Evolutionary conservation across 2,113 vertebrate species (phyloP).

Genomic region (Naja naja): DNA sequence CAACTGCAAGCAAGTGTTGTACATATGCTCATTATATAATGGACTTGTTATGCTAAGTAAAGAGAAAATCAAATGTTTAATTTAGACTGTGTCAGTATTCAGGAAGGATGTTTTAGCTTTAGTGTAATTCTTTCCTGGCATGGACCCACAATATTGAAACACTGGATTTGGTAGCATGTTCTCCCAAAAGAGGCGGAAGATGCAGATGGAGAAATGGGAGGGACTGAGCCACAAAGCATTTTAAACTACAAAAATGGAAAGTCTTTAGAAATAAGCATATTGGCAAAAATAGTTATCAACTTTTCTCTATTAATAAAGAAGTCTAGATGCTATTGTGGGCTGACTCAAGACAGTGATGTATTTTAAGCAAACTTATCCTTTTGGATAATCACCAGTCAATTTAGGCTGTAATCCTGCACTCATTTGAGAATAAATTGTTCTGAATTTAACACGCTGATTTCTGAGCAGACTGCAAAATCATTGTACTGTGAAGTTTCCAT

Average conservation of each 20-base stretch:
- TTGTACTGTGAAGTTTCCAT: not conserved
- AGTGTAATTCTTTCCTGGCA: not conserved
- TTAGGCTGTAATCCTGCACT: not conserved
- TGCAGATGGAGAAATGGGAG: not conserved
- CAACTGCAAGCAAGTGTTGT: not conserved
- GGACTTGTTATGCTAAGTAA: not conserved
- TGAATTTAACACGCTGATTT: not conserved
- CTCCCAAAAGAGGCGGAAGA: not conserved
- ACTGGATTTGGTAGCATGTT: not conserved
- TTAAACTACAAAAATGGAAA: not conserved
- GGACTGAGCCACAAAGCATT: not conserved
- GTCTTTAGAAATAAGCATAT: not conserved
- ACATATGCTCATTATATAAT: not conserved
- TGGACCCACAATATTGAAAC: not conserved
- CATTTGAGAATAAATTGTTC: not conserved
- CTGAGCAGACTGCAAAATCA: not conserved
- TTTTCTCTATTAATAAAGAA: not conserved
- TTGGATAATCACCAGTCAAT: not conserved
- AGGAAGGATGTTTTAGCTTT: not conserved
- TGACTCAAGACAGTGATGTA: not conserved
- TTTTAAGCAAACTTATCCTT: not conserved
- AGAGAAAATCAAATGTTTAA: slow-evolving; percentile 11
- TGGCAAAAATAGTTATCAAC: not conserved
- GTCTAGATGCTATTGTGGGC: not conserved
- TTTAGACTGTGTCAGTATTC: not conserved